Conservation (phyloP, 2,888 invertebrate species). For the Villa cingulata region DNA sequence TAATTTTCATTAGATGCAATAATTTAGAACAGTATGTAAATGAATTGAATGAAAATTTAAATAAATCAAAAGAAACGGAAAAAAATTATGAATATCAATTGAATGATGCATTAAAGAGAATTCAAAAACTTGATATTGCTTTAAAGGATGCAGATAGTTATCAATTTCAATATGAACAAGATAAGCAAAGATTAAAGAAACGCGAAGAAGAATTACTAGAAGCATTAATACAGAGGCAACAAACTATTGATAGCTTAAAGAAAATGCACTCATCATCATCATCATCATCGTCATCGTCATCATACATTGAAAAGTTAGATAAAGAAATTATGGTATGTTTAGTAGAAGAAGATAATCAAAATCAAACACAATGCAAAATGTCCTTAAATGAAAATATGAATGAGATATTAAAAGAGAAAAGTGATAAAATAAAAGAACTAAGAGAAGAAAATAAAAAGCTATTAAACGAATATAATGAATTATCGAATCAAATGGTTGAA, state of each 20-base stretch:
- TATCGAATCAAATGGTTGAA: slow-evolving; percentile 46
- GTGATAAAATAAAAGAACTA: not conserved
- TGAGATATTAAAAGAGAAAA: not conserved
- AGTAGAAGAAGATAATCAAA: not conserved
- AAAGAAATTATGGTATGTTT: too few species aligned
- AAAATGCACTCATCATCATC: not conserved
- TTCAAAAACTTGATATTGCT: slow-evolving; percentile 23
- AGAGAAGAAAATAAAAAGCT: slow-evolving; percentile 17
- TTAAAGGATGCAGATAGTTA: slow-evolving; percentile 25
- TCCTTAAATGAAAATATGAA: not conserved
- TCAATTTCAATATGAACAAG: slow-evolving; percentile 41
- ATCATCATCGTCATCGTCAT: not conserved
- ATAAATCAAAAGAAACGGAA: slow-evolving; percentile 33
- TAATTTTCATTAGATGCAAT: slow-evolving; percentile 16
- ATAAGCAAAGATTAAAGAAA: slow-evolving; percentile 39
- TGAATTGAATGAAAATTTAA: slow-evolving; percentile 19
- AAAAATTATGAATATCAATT: slow-evolving; percentile 37
- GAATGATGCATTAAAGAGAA: slow-evolving; percentile 18
- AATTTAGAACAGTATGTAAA: slow-evolving; percentile 17
- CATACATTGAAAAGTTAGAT: not conserved
- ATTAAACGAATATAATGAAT: slow-evolving; percentile 40
- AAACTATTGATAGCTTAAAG: slow-evolving; percentile 17
- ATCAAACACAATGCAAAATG: not conserved
- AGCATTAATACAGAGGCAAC: slow-evolving; percentile 34
- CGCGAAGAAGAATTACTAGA: slow-evolving; percentile 44